Conservation (phyloP, 2,797 vertebrate species). For the Buphagus erythrorhynchus region DNA sequence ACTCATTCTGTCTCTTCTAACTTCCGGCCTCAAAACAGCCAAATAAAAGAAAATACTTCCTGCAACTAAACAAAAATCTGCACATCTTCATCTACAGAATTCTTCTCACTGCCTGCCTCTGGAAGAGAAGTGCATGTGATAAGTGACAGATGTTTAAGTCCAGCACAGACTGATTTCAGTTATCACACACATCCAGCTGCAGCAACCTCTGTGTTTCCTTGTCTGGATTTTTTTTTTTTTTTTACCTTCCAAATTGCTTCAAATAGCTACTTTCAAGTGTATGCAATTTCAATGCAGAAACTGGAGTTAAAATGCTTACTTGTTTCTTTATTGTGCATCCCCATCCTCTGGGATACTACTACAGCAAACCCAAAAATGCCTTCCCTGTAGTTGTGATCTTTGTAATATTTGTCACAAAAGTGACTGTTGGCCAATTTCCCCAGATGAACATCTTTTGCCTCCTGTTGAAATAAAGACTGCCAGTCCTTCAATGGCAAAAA, state of each 20-base stretch:
- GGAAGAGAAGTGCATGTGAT: accelerated
- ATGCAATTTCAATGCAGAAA: not conserved
- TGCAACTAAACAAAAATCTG: not conserved
- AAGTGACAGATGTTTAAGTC: not conserved
- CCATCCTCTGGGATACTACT: not conserved
- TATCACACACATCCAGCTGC: not conserved
- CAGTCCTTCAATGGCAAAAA: not conserved
- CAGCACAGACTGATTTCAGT: not conserved
- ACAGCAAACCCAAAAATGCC: not conserved
- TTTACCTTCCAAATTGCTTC: not conserved
- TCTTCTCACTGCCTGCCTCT: not conserved
- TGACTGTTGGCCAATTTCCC: not conserved
- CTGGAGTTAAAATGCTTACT: not conserved
- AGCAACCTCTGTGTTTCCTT: not conserved
- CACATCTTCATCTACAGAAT: not conserved
- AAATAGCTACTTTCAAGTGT: not conserved
- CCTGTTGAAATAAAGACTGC: not conserved
- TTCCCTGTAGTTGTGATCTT: not conserved
- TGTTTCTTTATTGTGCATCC: not conserved
- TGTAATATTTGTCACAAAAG: not conserved
- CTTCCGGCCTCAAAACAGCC: not conserved
- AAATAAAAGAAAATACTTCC: not conserved
- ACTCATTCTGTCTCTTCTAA: not conserved
- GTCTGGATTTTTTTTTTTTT: not conserved
- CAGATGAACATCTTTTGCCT: not conserved